Evolutionary conservation across 2,113 vertebrate species (phyloP).

Genomic region (Phycodurus eques): DNA sequence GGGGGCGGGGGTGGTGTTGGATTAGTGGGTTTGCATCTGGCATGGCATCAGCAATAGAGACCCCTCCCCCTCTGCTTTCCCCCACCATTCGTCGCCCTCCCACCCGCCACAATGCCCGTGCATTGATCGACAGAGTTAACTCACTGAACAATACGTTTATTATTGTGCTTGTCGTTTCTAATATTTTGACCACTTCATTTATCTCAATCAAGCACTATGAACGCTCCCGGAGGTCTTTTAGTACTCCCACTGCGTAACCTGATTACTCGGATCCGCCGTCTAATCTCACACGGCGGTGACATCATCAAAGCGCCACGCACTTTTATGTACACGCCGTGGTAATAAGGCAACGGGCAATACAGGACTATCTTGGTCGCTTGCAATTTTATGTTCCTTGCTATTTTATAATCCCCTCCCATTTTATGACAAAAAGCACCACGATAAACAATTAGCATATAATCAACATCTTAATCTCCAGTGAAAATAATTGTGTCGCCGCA

Average conservation of each 20-base stretch:
- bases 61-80: constrained; percentile 55
- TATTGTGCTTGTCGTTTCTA: background rate
- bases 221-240: constrained; percentile 50
- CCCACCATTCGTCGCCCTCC: background rate
- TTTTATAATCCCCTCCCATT: background rate
- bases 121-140: background rate
- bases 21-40: constrained; percentile 75
- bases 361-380: background rate
- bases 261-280: constrained; percentile 54
- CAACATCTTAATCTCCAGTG: background rate
- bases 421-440: background rate
- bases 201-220: constrained; percentile 45
- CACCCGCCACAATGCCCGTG: background rate
- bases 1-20: constrained; percentile 28
- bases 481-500: constrained; percentile 4
- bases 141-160: background rate
- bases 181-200: too few species aligned
- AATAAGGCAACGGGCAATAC: background rate
- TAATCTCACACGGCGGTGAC: constrained; percentile 58
- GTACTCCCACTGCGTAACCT: constrained; percentile 42
- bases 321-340: background rate
- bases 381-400: background rate
- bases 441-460: constrained; percentile 1
- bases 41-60: constrained; percentile 46
- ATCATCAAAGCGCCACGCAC: constrained; percentile 31